Conservation (phyloP, 2,113 vertebrate genomes). For the Lynx canadensis region DNA sequence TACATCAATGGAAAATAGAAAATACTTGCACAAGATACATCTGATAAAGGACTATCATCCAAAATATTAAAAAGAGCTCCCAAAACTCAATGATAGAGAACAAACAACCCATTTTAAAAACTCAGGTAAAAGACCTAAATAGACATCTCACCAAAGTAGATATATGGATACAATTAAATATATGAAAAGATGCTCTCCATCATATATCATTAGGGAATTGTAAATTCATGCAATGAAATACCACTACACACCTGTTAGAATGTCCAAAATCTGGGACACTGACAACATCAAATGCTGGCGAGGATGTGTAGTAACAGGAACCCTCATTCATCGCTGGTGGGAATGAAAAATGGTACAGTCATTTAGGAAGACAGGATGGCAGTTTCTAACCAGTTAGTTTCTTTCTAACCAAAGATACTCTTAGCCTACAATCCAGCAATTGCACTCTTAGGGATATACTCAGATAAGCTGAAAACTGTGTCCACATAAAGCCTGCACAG, state of each 20-base stretch:
- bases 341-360: background rate
- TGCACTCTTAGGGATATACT: background rate
- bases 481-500: background rate
- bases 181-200: background rate
- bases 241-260: background rate
- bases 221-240: background rate
- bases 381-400: background rate
- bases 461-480: background rate
- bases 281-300: background rate
- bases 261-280: background rate
- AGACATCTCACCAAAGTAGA: background rate
- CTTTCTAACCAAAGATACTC: background rate
- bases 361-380: background rate
- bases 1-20: background rate
- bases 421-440: background rate
- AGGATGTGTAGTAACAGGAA: background rate
- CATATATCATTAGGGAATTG: background rate
- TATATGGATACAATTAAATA: background rate
- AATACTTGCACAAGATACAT: background rate
- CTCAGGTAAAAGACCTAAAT: background rate
- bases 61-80: background rate
- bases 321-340: background rate
- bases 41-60: background rate
- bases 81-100: background rate
- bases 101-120: background rate